These are phyloP conservation scores for Oncorhynchus gorbuscha DNA, from an alignment of 2,113 vertebrate genomes.

Conservation along the genomic window DNA sequence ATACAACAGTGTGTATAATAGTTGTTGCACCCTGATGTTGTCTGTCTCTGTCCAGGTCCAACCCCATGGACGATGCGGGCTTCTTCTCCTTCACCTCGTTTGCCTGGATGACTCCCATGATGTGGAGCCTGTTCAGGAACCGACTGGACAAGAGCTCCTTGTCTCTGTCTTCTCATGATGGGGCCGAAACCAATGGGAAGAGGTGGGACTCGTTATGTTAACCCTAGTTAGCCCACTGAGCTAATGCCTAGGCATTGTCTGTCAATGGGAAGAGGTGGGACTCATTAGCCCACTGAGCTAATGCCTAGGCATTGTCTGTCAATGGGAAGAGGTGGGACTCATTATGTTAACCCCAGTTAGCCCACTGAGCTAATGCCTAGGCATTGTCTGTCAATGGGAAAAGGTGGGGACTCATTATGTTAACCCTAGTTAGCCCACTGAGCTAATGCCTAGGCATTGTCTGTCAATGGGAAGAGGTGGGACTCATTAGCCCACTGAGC, in stretches of 20 bases:
- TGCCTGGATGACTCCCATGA: slow-evolving; percentile 76
- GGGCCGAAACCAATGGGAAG: slow-evolving; percentile 51
- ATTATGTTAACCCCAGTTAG: neutral
- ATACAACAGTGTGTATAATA: neutral
- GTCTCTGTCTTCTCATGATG: slow-evolving; percentile 66
- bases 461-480: slow-evolving; percentile 71
- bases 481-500: neutral
- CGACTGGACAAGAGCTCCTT: slow-evolving; percentile 60
- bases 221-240: no score
- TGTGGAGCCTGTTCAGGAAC: slow-evolving; percentile 70
- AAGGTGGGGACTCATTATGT: no score
- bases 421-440: no score
- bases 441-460: no score
- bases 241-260: neutral
- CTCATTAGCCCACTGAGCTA: no score
- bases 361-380: neutral
- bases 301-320: neutral
- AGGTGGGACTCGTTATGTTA: neutral
- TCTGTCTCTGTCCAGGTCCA: slow-evolving; percentile 51
- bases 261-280: neutral
- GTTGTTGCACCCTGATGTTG: neutral
- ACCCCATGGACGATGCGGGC: slow-evolving; percentile 74
- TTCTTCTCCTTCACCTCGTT: slow-evolving; percentile 74
- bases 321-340: slow-evolving; percentile 72
- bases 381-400: neutral